phyloP scores from a whole-genome alignment of 1,140 invertebrate genomes.

The Plectrocnemia conspersa region DNA sequence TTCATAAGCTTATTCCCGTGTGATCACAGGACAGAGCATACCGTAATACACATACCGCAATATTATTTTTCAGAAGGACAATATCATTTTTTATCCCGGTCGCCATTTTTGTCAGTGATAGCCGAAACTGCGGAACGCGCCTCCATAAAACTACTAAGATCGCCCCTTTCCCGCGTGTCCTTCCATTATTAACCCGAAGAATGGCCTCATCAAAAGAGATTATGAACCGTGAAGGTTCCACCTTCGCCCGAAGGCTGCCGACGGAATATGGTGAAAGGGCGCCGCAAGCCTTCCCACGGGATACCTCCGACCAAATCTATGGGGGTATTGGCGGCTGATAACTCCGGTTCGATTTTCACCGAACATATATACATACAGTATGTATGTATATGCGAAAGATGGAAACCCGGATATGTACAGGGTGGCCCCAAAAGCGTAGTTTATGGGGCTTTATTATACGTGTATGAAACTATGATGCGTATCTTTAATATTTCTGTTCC shows the following conservation, averaged over 20 bases:
- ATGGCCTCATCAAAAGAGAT: constrained; percentile 36
- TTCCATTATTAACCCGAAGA: constrained; percentile 34
- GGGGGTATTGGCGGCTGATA: constrained; percentile 20
- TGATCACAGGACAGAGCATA: no score
- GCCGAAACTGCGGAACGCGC: constrained; percentile 10
- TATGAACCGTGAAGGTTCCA: constrained; percentile 32
- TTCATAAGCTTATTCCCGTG: no score
- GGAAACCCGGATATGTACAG: no score
- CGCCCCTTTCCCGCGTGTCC: constrained; percentile 26
- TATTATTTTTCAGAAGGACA: constrained; percentile 2
- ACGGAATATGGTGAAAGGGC: not conserved
- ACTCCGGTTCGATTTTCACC: constrained; percentile 21
- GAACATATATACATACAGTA: constrained; percentile 18
- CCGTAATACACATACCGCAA: no score
- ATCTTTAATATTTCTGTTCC: no score
- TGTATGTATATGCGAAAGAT: no score
- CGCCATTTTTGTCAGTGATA: constrained; percentile 11
- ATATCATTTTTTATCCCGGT: constrained; percentile 18
- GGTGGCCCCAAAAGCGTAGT: no score
- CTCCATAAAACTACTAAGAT: constrained; percentile 25
- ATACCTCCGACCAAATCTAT: not conserved
- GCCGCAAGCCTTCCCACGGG: constrained; percentile 7
- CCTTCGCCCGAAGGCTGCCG: not conserved
- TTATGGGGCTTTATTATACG: no score
- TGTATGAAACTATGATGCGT: no score